These are phyloP conservation scores for Cheilosia pagana DNA, from an alignment of 2,888 invertebrate genomes.

Conservation along the genomic window DNA sequence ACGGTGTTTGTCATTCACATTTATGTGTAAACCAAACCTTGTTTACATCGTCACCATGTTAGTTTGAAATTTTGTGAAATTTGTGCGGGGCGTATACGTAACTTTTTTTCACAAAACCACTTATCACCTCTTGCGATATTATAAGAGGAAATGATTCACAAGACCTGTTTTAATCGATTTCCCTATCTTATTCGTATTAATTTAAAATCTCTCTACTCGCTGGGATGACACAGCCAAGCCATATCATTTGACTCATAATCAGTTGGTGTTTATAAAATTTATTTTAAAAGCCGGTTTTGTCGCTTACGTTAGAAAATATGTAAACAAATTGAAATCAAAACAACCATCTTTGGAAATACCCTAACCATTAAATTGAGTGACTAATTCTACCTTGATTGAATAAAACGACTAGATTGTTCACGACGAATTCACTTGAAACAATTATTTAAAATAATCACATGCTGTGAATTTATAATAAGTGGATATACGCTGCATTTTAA, in stretches of 20 bases:
- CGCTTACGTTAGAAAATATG: background rate
- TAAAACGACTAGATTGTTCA: background rate
- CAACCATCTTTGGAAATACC: constrained; percentile 37
- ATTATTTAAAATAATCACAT: constrained; percentile 7
- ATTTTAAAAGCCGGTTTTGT: constrained; percentile 5
- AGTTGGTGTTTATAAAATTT: background rate
- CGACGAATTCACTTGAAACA: constrained; percentile 12
- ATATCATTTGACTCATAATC: background rate
- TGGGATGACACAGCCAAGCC: background rate
- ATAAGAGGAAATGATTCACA: constrained; percentile 21
- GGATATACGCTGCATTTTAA: background rate
- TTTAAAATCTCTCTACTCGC: background rate
- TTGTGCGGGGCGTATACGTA: constrained; percentile 57
- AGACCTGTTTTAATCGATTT: constrained; percentile 10
- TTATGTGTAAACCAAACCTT: background rate
- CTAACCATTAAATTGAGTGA: constrained; percentile 8
- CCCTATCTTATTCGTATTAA: background rate
- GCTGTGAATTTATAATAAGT: constrained; percentile 16
- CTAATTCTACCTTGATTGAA: constrained; percentile 24
- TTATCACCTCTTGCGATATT: background rate
- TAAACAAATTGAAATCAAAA: constrained; percentile 46
- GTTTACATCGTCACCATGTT: constrained; percentile 10
- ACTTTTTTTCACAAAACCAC: constrained; percentile 28
- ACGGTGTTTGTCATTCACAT: background rate
- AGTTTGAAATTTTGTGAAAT: background rate